Evolutionary conservation across 2,888 invertebrate species (phyloP).

Genomic region (Dinocampus coccinellae): DNA sequence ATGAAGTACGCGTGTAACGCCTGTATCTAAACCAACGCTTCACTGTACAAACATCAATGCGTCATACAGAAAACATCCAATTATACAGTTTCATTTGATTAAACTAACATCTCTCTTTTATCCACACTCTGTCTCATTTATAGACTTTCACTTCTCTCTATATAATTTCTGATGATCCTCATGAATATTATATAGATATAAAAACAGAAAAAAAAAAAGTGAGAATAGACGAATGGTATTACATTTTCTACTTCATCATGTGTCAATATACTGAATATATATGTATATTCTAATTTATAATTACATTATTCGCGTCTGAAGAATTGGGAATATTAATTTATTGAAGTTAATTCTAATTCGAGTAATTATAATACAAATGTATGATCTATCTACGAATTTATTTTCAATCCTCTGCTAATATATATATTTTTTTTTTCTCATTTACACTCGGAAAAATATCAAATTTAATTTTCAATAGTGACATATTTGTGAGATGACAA

Average conservation of each 20-base stretch:
- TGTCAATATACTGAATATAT: neutral
- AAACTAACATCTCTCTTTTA: too few species aligned
- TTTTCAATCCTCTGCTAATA: neutral
- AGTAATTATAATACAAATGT: neutral
- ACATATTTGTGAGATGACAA: constrained; percentile 4
- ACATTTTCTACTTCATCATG: constrained; percentile 8
- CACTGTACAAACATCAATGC: constrained; percentile 26
- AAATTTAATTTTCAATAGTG: neutral
- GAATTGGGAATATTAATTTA: too few species aligned
- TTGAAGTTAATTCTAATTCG: too few species aligned
- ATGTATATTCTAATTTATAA: too few species aligned
- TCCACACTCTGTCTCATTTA: too few species aligned
- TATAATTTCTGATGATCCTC: too few species aligned
- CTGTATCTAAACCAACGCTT: constrained; percentile 17
- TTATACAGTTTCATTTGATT: too few species aligned
- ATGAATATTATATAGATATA: too few species aligned
- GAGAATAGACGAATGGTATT: neutral
- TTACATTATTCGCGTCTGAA: neutral
- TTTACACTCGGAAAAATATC: neutral
- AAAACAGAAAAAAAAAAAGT: too few species aligned
- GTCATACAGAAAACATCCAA: constrained; percentile 28
- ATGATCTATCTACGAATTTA: neutral
- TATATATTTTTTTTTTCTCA: too few species aligned
- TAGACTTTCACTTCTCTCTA: too few species aligned
- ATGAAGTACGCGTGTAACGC: constrained; percentile 9